Evolutionary conservation across 2,888 invertebrate species (phyloP).

Genomic region (Neocrepidodera transversa): DNA sequence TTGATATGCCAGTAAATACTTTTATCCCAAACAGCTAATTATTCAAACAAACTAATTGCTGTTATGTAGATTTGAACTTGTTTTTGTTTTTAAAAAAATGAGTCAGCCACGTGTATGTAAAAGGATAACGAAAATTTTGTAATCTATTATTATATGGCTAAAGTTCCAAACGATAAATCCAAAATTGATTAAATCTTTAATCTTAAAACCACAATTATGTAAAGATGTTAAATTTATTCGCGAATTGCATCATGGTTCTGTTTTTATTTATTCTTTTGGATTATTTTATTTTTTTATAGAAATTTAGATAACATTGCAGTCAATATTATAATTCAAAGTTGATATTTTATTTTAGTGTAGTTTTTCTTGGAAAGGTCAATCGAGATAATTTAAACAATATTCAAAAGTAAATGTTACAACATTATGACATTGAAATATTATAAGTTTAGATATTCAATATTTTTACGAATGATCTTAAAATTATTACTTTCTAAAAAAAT

Average conservation of each 20-base stretch:
- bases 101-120: constrained; percentile 22
- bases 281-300: too few species aligned
- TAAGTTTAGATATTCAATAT: too few species aligned
- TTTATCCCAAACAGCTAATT: not conserved
- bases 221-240: not conserved
- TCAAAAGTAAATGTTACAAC: constrained; percentile 4
- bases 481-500: too few species aligned
- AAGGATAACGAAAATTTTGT: constrained; percentile 1
- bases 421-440: constrained; percentile 12
- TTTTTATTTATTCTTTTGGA: too few species aligned
- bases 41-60: constrained; percentile 9
- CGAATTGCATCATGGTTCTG: constrained; percentile 4
- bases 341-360: not conserved
- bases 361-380: constrained; percentile 13
- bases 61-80: constrained; percentile 11
- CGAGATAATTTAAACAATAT: constrained; percentile 11
- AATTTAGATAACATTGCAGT: too few species aligned
- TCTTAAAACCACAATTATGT: not conserved
- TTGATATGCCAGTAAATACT: too few species aligned
- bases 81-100: constrained; percentile 17
- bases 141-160: constrained; percentile 10
- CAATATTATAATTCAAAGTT: too few species aligned
- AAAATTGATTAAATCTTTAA: not conserved
- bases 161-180: not conserved
- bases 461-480: too few species aligned